Evolutionary conservation across 2,888 invertebrate genomes (phyloP).

Genomic region (Cataglyphis cursor): DNA sequence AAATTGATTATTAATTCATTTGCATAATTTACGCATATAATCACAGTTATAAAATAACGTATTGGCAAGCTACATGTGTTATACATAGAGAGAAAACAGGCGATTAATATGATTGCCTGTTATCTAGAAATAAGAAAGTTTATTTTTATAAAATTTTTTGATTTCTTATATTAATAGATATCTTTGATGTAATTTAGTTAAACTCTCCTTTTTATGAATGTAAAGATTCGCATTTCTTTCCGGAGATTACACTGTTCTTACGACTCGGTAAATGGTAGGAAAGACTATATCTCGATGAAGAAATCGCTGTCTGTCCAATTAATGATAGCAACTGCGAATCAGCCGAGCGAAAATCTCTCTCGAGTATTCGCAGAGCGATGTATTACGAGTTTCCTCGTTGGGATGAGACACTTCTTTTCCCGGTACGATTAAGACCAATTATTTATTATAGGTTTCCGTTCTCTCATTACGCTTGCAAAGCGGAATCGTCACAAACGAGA

Average conservation of each 20-base stretch:
- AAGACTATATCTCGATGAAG: conserved; percentile 23
- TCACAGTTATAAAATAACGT: background rate
- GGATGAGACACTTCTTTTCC: conserved; percentile 4
- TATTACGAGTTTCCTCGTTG: conserved; percentile 23
- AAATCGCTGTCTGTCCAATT: conserved; percentile 45
- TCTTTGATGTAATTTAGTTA: background rate
- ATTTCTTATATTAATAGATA: background rate
- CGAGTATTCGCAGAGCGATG: conserved; percentile 31
- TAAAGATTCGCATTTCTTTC: background rate
- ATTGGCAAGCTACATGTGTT: background rate
- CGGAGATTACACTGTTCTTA: conserved; percentile 35
- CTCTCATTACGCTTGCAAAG: background rate
- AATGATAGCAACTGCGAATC: conserved; percentile 48
- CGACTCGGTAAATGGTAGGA: background rate
- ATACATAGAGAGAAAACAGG: background rate
- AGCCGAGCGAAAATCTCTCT: conserved; percentile 25
- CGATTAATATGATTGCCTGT: background rate
- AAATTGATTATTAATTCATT: conserved; percentile 21
- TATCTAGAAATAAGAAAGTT: background rate
- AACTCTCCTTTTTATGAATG: background rate
- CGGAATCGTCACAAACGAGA: conserved; percentile 10
- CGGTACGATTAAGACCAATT: conserved; percentile 34
- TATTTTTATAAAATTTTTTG: background rate
- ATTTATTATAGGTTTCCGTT: conserved; percentile 18
- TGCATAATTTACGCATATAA: background rate